Conservation (phyloP, 2,797 vertebrate species). For the Falco rusticolus region DNA sequence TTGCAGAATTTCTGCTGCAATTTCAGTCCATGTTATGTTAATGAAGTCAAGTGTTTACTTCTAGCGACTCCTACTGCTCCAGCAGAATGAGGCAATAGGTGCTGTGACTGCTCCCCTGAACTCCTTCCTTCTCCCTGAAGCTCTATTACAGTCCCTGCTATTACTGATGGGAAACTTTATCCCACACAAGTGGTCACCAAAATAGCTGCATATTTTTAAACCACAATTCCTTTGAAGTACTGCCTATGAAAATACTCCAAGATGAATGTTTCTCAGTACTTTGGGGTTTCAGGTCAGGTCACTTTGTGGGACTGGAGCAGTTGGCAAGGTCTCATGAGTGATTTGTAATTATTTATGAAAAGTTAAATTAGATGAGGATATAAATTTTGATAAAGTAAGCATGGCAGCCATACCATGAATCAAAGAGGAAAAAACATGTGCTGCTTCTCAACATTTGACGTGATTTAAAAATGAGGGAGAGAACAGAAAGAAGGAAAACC, state of each 20-base stretch:
- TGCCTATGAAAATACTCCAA: slow-evolving; percentile 74
- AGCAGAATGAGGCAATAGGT: slow-evolving; percentile 10
- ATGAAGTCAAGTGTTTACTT: not conserved
- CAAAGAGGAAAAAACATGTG: not conserved
- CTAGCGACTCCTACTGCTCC: not conserved
- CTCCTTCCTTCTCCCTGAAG: slow-evolving; percentile 50
- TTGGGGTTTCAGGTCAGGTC: slow-evolving; percentile 63
- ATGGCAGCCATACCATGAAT: not conserved
- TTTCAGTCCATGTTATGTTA: not conserved
- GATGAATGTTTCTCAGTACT: slow-evolving; percentile 73
- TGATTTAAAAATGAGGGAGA: not conserved
- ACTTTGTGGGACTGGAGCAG: slow-evolving; percentile 65
- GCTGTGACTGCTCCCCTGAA: slow-evolving; percentile 1
- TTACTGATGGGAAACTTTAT: slow-evolving; percentile 76
- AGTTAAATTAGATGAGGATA: slow-evolving; percentile 59
- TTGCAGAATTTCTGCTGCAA: not conserved
- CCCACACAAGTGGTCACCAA: slow-evolving; percentile 79
- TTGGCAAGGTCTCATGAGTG: slow-evolving; percentile 70
- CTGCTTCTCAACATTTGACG: not conserved
- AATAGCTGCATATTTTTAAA: slow-evolving; percentile 79
- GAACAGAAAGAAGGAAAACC: not conserved
- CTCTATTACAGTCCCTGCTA: slow-evolving; percentile 50
- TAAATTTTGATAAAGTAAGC: slow-evolving; percentile 41
- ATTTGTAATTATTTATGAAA: slow-evolving; percentile 67
- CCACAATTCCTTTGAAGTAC: slow-evolving; percentile 74